Evolutionary conservation across 2,888 invertebrate genomes (phyloP).

Genomic region (Tridacna gigas): DNA sequence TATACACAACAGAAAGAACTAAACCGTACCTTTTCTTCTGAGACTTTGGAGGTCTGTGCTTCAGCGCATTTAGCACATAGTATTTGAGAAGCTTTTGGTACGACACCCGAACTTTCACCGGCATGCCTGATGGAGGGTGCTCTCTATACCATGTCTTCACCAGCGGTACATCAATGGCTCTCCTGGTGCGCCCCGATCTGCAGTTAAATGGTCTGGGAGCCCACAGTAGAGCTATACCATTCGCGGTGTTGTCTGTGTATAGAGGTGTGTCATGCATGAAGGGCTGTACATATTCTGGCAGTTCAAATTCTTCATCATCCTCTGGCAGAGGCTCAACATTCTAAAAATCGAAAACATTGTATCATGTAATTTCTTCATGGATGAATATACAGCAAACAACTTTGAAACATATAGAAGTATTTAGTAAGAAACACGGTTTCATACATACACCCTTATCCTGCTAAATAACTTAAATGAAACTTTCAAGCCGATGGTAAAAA

Average conservation of each 20-base stretch:
- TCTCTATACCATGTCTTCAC: conserved; percentile 95
- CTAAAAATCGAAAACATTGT: conserved; percentile 75
- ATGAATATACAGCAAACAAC: too few species aligned
- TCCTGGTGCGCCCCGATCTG: conserved; percentile 95
- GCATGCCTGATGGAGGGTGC: conserved; percentile 87
- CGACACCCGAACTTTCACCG: conserved; percentile 99
- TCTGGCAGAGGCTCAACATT: conserved; percentile 94
- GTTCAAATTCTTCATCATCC: conserved; percentile 92
- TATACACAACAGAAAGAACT: background rate
- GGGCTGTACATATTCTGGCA: conserved; percentile 95
- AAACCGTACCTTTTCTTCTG: conserved; percentile 94
- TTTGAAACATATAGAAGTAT: too few species aligned
- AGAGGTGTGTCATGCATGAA: conserved; percentile 97
- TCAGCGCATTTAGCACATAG: conserved; percentile 98
- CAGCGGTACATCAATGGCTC: conserved; percentile 98
- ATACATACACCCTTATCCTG: too few species aligned
- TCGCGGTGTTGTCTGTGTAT: conserved; percentile 99
- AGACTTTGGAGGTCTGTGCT: conserved; percentile 98
- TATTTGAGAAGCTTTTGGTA: conserved; percentile 99
- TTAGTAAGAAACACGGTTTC: too few species aligned
- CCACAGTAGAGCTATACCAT: conserved; percentile 98
- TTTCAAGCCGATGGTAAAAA: too few species aligned
- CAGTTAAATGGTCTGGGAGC: conserved; percentile 99
- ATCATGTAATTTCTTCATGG: too few species aligned
- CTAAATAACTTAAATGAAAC: too few species aligned